Conservation (phyloP, 1,140 invertebrate genomes). For the Euura saliciscinereae region DNA sequence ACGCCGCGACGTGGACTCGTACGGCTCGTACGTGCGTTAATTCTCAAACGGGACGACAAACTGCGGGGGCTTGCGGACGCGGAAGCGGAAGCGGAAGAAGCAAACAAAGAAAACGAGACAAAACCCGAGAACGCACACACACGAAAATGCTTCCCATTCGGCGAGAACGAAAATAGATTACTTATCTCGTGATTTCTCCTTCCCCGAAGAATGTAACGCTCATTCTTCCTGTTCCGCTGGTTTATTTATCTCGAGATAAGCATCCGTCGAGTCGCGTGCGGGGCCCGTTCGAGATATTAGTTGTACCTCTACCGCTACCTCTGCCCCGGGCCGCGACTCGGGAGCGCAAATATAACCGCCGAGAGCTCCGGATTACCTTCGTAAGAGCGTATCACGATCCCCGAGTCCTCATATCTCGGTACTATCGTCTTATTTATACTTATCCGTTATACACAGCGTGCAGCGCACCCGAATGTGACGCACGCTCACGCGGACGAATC, state of each 20-base stretch:
- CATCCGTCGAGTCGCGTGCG: not conserved
- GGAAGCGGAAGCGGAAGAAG: too few relatives aligned
- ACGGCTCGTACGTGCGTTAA: not conserved
- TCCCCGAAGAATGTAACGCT: too few relatives aligned
- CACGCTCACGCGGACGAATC: too few relatives aligned
- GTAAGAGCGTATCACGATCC: not conserved
- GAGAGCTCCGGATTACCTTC: not conserved
- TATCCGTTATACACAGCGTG: not conserved
- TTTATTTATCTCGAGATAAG: not conserved
- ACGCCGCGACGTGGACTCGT: not conserved
- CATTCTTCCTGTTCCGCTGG: too few relatives aligned
- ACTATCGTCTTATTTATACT: constrained; percentile 6
- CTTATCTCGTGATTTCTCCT: too few relatives aligned
- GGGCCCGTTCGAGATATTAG: not conserved
- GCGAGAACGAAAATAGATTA: too few relatives aligned
- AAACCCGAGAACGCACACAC: too few relatives aligned
- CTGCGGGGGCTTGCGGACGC: too few relatives aligned
- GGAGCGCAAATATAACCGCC: not conserved
- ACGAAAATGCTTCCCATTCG: too few relatives aligned
- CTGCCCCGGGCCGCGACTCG: not conserved
- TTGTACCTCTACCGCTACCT: not conserved
- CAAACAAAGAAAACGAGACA: too few relatives aligned
- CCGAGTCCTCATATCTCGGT: not conserved
- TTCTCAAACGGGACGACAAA: not conserved
- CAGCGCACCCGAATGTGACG: not conserved